Percentiles rank a stretch among this genome's conserved stretches.
Evolutionary conservation across 2,113 vertebrate genomes (phyloP).

Genomic region (Paralichthys olivaceus): DNA sequence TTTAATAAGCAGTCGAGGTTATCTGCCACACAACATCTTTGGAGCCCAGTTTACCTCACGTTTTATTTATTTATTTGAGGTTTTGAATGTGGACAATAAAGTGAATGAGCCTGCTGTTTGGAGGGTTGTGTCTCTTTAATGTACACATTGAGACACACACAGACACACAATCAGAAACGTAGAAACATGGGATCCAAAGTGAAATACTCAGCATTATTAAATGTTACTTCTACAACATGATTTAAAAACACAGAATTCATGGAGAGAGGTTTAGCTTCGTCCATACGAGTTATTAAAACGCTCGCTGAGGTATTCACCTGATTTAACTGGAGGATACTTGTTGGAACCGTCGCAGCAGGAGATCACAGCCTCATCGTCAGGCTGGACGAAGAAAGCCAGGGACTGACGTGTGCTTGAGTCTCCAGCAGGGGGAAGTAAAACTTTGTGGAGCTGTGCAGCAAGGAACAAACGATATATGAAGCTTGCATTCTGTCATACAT

Average conservation of each 20-base stretch:
- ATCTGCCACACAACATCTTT: neutral
- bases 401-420: slow-evolving; percentile 77
- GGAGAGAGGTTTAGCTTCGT: slow-evolving; percentile 2
- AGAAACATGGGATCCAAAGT: neutral
- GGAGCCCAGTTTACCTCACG: neutral
- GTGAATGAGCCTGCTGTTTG: slow-evolving; percentile 43
- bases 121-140: neutral
- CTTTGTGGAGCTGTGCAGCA: slow-evolving; percentile 76
- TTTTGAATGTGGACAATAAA: slow-evolving; percentile 63
- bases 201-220: neutral
- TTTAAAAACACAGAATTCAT: no score
- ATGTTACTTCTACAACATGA: neutral
- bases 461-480: neutral
- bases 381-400: slow-evolving; percentile 80
- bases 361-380: slow-evolving; percentile 71
- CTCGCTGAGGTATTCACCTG: slow-evolving; percentile 54
- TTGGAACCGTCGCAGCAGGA: slow-evolving; percentile 75
- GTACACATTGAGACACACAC: neutral
- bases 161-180: neutral
- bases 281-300: slow-evolving; percentile 59
- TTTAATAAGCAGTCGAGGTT: neutral
- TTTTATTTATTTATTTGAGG: slow-evolving; percentile 13
- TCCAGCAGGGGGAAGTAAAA: slow-evolving; percentile 74
- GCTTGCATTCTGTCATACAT: neutral
- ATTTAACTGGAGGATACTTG: slow-evolving; percentile 74